Evolutionary conservation across 2,797 vertebrate species (phyloP).

Genomic region (Macroramphosus scolopax): DNA sequence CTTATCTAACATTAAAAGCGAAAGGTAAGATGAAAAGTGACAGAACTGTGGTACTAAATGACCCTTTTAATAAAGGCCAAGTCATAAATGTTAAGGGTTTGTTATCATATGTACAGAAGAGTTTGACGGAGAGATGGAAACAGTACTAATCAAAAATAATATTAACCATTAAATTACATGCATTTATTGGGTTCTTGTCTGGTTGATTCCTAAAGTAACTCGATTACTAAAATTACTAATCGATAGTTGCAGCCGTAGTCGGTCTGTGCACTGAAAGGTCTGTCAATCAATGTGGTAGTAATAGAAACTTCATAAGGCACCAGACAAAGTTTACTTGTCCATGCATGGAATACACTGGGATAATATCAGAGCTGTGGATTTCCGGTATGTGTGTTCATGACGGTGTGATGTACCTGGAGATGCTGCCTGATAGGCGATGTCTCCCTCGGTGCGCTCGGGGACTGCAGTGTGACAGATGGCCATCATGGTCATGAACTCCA

Average conservation of each 20-base stretch:
- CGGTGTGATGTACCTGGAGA: conserved; percentile 86
- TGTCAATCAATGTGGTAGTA: too few species aligned
- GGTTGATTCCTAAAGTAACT: not conserved
- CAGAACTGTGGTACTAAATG: too few species aligned
- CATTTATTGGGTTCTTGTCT: too few species aligned
- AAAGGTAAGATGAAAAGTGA: conserved; percentile 14
- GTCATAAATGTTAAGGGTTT: too few species aligned
- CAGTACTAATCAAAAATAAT: too few species aligned
- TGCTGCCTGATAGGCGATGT: conserved; percentile 93
- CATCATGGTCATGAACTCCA: conserved; percentile 99
- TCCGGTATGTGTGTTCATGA: conserved; percentile 1
- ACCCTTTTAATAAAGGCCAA: too few species aligned
- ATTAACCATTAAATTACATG: too few species aligned
- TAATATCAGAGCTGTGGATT: not conserved
- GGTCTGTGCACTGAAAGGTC: too few species aligned
- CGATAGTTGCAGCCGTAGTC: too few species aligned
- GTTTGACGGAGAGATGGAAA: not conserved
- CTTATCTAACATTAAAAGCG: conserved; percentile 19
- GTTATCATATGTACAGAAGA: not conserved
- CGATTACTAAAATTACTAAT: too few species aligned
- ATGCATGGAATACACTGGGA: not conserved
- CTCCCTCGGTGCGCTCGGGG: conserved; percentile 86
- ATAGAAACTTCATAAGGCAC: too few species aligned
- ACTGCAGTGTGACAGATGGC: conserved; percentile 98
- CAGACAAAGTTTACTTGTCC: not conserved